Evolutionary conservation across 2,888 invertebrate species (phyloP).

Genomic region (Lasioglossum leucozonium): DNA sequence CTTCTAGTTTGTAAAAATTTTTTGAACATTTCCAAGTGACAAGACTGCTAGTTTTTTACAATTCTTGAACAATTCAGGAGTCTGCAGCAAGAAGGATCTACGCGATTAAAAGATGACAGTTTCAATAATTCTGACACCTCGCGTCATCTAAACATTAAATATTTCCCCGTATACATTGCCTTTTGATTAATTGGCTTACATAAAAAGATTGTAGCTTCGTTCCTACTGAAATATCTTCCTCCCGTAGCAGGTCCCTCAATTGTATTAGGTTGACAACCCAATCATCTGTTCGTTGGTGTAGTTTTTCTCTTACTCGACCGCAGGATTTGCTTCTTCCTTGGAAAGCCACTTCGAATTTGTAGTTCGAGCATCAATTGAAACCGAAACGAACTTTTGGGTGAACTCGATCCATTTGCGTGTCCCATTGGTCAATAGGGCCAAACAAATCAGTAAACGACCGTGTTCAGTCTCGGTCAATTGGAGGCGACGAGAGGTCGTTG

Average conservation of each 20-base stretch:
- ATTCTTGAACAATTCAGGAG: not conserved
- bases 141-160: not conserved
- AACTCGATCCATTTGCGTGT: not conserved
- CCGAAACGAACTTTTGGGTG: not conserved
- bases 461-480: not conserved
- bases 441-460: not conserved
- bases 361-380: not conserved
- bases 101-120: not conserved
- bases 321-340: not conserved
- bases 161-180: not conserved
- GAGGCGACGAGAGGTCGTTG: not conserved
- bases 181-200: not conserved
- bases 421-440: not conserved
- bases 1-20: not conserved
- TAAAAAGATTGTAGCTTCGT: not conserved
- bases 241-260: too few species aligned
- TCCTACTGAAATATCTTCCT: not conserved
- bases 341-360: not conserved
- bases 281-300: too few species aligned
- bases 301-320: too few species aligned
- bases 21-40: not conserved
- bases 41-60: not conserved
- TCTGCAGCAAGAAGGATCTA: not conserved
- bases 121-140: not conserved
- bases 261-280: too few species aligned